Conservation (phyloP, 2,113 vertebrate species). For the Myocastor coypus region DNA sequence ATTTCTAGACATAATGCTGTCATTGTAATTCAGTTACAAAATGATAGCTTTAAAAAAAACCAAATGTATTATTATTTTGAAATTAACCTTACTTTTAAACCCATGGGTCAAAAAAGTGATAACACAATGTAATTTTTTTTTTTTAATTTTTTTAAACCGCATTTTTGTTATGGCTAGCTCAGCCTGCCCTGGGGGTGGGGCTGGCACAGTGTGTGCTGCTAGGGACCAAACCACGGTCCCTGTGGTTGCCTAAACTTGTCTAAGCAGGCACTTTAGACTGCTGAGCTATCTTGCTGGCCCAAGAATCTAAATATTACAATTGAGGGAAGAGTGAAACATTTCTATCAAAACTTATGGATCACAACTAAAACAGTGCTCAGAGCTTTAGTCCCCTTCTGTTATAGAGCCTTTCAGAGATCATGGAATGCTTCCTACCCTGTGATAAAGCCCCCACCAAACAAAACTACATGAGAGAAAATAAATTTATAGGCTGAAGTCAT, state of each 20-base stretch:
- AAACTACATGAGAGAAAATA: neutral
- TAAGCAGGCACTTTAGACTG: no score
- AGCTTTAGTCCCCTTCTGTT: neutral
- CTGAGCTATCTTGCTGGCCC: no score
- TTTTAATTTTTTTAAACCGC: no score
- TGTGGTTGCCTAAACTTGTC: no score
- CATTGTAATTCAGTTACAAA: neutral
- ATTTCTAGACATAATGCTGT: neutral
- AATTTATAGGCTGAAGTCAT: fast-evolving
- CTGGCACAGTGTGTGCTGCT: no score
- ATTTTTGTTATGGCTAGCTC: no score
- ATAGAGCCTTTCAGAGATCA: neutral
- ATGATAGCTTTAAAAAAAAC: neutral
- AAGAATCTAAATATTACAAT: neutral
- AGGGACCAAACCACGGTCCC: no score
- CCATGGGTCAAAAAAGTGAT: neutral
- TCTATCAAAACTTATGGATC: neutral
- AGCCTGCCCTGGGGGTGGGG: no score
- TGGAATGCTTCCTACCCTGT: fast-evolving
- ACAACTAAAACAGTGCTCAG: neutral
- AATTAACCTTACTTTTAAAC: neutral
- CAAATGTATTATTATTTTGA: neutral
- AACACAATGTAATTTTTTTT: neutral
- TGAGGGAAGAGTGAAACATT: neutral
- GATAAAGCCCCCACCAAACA: neutral